Conservation (phyloP, 2,797 vertebrate species). For the Bovichtus diacanthus region DNA sequence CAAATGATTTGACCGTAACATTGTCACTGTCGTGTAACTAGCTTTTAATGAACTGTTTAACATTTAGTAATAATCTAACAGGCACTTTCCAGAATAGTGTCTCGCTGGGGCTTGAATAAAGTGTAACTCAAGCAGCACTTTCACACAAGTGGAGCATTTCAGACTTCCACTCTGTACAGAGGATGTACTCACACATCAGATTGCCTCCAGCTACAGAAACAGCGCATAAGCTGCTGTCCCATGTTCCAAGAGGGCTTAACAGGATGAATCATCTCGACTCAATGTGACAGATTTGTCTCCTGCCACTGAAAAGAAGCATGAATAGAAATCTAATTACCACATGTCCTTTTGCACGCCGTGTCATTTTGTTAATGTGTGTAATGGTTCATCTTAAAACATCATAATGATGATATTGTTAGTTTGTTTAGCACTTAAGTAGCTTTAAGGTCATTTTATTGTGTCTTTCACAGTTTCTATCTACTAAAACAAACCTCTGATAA, state of each 20-base stretch:
- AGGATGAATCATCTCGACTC: constrained; percentile 41
- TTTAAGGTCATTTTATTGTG: constrained; percentile 19
- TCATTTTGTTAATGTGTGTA: constrained; percentile 15
- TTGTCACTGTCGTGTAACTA: background rate
- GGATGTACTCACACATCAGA: constrained; percentile 21
- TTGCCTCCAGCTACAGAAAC: constrained; percentile 39
- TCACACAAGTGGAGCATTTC: constrained; percentile 28
- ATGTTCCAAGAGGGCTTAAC: constrained; percentile 33
- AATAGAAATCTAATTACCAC: constrained; percentile 31
- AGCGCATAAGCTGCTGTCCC: constrained; percentile 33
- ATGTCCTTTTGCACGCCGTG: constrained; percentile 4
- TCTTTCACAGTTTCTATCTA: constrained; percentile 4
- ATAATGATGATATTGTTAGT: background rate
- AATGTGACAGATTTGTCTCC: constrained; percentile 28
- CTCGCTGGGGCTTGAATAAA: constrained; percentile 30
- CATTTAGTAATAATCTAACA: background rate
- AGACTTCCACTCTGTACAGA: background rate
- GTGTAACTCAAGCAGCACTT: constrained; percentile 37
- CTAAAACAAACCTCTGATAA: background rate
- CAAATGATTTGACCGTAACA: background rate
- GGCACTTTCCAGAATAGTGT: constrained; percentile 3
- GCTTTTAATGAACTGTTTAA: constrained; percentile 12
- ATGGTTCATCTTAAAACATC: constrained; percentile 29
- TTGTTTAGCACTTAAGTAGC: background rate
- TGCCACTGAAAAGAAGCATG: constrained; percentile 21